Evolutionary conservation across 1,140 invertebrate species (phyloP).

Genomic region (Ruditapes philippinarum): DNA sequence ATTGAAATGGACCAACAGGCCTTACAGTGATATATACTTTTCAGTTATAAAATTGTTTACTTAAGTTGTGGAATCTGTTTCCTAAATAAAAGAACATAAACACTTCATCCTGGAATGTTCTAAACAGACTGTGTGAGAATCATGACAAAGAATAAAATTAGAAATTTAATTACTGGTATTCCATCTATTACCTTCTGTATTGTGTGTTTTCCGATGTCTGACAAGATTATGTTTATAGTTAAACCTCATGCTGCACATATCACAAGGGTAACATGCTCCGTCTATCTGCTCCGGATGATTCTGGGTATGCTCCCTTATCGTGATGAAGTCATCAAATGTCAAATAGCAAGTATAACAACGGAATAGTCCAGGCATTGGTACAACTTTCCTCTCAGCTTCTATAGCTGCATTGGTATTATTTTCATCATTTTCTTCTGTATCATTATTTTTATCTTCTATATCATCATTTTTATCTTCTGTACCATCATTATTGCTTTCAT

Average conservation of each 20-base stretch:
- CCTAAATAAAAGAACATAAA: too few relatives aligned
- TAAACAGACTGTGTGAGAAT: too few relatives aligned
- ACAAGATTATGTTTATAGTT: slow-evolving; percentile 82
- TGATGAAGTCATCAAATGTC: slow-evolving; percentile 83
- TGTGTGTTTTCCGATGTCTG: slow-evolving; percentile 82
- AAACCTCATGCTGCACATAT: slow-evolving; percentile 85
- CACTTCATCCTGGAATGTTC: too few relatives aligned
- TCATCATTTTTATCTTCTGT: neutral
- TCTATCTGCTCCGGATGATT: slow-evolving; percentile 69
- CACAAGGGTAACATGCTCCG: slow-evolving; percentile 81
- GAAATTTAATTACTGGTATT: too few relatives aligned
- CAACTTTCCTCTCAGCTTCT: neutral
- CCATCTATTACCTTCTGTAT: slow-evolving; percentile 31
- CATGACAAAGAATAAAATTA: too few relatives aligned
- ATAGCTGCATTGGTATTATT: neutral
- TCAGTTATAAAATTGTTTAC: too few relatives aligned
- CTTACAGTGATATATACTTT: too few relatives aligned
- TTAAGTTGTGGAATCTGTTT: too few relatives aligned
- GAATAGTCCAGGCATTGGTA: slow-evolving; percentile 80
- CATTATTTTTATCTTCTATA: neutral
- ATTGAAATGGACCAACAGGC: too few relatives aligned
- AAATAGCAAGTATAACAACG: slow-evolving; percentile 86
- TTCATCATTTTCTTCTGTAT: slow-evolving; percentile 23
- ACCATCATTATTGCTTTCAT: neutral
- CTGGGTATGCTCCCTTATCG: slow-evolving; percentile 80